Evolutionary conservation across 2,888 invertebrate species (phyloP), one percentile per base, ranked within the genome.

Genomic region (Drosophila kanekoi): DNA sequence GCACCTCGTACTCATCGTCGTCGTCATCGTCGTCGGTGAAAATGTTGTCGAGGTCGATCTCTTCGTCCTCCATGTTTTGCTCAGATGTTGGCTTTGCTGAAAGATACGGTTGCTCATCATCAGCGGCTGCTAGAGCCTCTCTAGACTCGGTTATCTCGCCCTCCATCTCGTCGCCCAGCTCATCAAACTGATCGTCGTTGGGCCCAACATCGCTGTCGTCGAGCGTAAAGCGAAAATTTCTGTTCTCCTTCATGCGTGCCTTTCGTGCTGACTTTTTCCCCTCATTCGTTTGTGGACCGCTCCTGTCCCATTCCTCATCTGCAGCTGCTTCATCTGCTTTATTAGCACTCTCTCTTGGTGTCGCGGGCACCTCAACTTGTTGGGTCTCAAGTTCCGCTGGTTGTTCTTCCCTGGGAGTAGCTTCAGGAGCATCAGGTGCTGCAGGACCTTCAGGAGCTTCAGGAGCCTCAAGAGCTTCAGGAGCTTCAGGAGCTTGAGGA

Each of bases 211-310:
- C 40, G 4, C 11, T 4, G 3, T 65, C 57, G 9, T 13, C 33
- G 20, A 43, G 0, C 11, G 32, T 33, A n/a, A 68, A 68, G 3
- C 69, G 67, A 6, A 48, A 16, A 14, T n/a, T 2, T 9, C 47
- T 40, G 1, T 44, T 6, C 0, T 14, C 6, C 32, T 48, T 69
- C 8, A 69, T 18, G 5, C 53, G 67, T 0, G 16, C 37, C 20
- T 10, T 72, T 9, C 51, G 18, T 10, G 9, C 56, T 1, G 44
- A 41, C 20, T 58, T 52, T 14, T 13, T 51, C 4, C 44, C 28
- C 4, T 40, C 40, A 18, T 37, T 23, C 13, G 20, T 38, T 48
- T 48, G 18, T 5, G 6, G 35, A 1, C 13, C 23, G 28, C 28
- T 28, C 8, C 6, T 28, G 8, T 28, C 23, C 23, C 23, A 23